Percentiles rank a stretch among this genome's conserved stretches.
Evolutionary conservation across 2,113 vertebrate genomes (phyloP).

Genomic region (Ginglymostoma cirratum): DNA sequence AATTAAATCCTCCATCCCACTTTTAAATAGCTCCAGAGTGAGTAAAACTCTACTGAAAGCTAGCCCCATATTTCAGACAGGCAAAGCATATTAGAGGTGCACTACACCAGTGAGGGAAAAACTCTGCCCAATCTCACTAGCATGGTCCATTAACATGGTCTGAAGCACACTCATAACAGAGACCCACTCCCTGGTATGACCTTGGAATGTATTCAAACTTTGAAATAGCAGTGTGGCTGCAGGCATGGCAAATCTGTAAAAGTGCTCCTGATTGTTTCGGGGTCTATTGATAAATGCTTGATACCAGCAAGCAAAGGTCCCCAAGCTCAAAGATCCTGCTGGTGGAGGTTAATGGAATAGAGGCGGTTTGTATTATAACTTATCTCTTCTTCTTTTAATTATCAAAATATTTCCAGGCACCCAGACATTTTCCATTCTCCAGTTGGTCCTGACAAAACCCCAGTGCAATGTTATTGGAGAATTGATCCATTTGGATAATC

Average conservation of each 20-base stretch:
- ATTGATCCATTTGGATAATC: background rate
- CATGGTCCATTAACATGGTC: background rate
- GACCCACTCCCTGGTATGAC: background rate
- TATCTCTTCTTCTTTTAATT: background rate
- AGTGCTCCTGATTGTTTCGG: background rate
- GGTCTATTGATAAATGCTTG: background rate
- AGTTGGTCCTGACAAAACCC: background rate
- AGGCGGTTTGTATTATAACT: background rate
- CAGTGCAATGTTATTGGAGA: background rate
- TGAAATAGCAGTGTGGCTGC: background rate
- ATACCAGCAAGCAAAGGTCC: background rate
- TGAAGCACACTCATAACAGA: background rate
- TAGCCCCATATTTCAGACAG: background rate
- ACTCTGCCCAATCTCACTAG: background rate
- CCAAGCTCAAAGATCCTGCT: background rate
- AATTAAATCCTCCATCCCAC: no score
- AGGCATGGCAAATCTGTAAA: background rate
- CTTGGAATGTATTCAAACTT: background rate
- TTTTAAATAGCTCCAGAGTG: background rate
- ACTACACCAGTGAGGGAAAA: background rate
- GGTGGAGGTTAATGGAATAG: background rate
- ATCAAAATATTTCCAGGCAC: background rate
- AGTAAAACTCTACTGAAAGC: background rate
- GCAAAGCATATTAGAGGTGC: background rate
- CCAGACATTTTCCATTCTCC: background rate